Evolutionary conservation across 2,113 vertebrate genomes (phyloP), one percentile per base, ranked within the genome.

Genomic region (Amphiprion ocellaris): DNA sequence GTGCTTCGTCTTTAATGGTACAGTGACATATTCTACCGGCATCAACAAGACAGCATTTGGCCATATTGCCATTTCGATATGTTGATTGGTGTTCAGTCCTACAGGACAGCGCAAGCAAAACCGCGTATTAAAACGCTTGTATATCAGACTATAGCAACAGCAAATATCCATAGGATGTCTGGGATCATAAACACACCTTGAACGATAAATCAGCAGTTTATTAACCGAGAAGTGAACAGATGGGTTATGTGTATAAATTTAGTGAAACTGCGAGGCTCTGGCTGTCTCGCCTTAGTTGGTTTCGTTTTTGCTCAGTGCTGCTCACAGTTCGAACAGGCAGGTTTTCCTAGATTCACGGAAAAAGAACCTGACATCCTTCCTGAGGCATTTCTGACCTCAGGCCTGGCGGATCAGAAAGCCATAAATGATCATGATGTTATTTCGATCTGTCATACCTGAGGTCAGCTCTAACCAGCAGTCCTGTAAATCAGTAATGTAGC

Each of bases 261-360:
- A 4, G 1, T 15, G 16, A 10, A 21, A 62, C 64, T 60, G n/a
- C 21, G 44, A 26, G 23, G 50, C 24, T 56, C 21, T 10, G 70
- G 15, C 0, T 4, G 26, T 50, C 41, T 55, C 49, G 50, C 10
- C 55, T n/a, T 23, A 28, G 37, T 56, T 52, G 30, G 78, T 91
- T 87, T 87, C 78, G 69, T 77, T 83, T 82, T 67, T 67, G 62
- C 59, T 61, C 2, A 28, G 8, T 28, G 17, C 11, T n/a, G 33
- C 17, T 10, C 10, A 21, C 58, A 10, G 8, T 4, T 74, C 21
- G 58, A 63, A 10, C n/a, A 64, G 58, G 26, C 10, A 54, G 5
- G 16, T 72, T 30, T 21, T 41, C 56, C 26, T 47, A 4, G n/a
- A 55, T 50, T 28, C 9, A 55, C 10, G 19, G 5, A 37, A 59